These are phyloP conservation scores for Drosophila willistoni DNA, from an alignment of 1,140 invertebrate genomes.

Conservation along the genomic window DNA sequence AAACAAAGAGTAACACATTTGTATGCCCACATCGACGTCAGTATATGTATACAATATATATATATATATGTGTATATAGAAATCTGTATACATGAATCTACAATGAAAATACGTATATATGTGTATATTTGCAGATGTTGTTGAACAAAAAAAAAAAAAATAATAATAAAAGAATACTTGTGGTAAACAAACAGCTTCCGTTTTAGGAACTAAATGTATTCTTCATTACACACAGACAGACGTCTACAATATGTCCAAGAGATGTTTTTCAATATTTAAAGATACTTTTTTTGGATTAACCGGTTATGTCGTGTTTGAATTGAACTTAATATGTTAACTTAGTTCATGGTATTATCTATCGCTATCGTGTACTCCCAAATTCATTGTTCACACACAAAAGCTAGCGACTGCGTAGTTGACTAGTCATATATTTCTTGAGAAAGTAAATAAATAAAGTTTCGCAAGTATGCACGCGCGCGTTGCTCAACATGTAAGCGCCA, in stretches of 20 bases:
- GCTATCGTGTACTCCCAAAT: no score
- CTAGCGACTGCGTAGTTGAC: not conserved
- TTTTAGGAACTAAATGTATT: constrained; percentile 20
- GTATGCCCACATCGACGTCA: constrained; percentile 17
- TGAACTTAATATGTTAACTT: constrained; percentile 4
- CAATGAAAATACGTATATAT: constrained; percentile 19
- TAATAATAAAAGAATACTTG: constrained; percentile 17
- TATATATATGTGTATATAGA: constrained; percentile 8
- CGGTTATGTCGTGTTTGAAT: not conserved
- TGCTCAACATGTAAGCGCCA: constrained; percentile 13
- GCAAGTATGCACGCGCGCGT: constrained; percentile 1
- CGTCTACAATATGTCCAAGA: not conserved
- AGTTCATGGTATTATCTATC: not conserved
- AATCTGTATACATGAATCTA: constrained; percentile 21
- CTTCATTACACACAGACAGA: constrained; percentile 2
- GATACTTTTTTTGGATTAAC: not conserved
- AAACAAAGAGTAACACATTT: constrained; percentile 27
- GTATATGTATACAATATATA: not conserved
- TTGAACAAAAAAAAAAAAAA: not conserved
- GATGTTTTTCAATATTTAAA: not conserved
- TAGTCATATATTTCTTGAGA: not conserved
- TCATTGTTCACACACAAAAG: not conserved
- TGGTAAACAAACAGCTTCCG: constrained; percentile 21
- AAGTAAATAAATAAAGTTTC: constrained; percentile 2
- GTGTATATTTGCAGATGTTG: constrained; percentile 2